Evolutionary conservation across 2,113 vertebrate genomes (phyloP).

Genomic region (Pachyramphus minor): DNA sequence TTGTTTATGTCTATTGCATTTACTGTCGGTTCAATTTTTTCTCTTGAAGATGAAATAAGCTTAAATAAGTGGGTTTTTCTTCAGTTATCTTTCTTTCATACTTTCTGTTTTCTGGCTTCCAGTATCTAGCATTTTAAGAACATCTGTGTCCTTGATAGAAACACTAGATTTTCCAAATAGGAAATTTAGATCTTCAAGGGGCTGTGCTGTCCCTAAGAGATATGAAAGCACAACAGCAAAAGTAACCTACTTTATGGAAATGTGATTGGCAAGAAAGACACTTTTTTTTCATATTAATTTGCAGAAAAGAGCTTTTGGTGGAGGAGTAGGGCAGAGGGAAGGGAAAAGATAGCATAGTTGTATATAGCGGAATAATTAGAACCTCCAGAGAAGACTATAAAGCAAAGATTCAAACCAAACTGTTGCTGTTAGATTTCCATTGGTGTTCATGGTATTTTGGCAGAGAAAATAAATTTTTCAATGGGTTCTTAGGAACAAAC

Average conservation of each 20-base stretch:
- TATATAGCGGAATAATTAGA: background rate
- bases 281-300: constrained; percentile 9
- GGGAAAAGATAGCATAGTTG: background rate
- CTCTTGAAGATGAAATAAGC: background rate
- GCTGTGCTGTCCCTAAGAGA: background rate
- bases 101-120: background rate
- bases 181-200: constrained; percentile 16
- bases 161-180: background rate
- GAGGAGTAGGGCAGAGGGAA: background rate
- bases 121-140: background rate
- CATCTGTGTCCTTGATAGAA: background rate
- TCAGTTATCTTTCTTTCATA: background rate
- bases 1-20: background rate
- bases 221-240: background rate
- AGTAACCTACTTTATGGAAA: background rate
- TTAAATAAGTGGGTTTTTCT: background rate
- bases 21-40: background rate
- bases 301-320: background rate
- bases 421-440: background rate
- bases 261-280: background rate
- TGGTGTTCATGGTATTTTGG: background rate
- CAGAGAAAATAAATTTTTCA: background rate
- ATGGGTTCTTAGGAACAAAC: background rate
- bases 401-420: background rate
- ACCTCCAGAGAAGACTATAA: background rate